Evolutionary conservation across 2,113 vertebrate genomes (phyloP), one percentile per base, ranked within the genome.

Genomic region (Maccullochella peelii): DNA sequence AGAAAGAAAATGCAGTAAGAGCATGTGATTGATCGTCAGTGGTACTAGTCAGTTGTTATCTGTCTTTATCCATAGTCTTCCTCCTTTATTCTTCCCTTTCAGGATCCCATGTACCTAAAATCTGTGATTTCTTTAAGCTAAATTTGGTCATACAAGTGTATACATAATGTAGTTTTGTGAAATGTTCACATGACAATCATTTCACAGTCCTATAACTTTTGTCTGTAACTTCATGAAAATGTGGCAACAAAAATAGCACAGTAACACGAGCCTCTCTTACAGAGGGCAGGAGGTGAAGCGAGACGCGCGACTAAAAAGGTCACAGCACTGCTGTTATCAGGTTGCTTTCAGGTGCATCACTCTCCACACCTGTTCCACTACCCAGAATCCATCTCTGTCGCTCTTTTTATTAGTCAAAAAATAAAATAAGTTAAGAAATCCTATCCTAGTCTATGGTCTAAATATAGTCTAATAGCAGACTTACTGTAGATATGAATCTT

Each of bases 281-380:
- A 65, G 81, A 76, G 55, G 72, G 30, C 71, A 69, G 21, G 50
- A 85, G 63, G 33, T 57, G 73, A 85, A 70, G 50, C 52, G 81
- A 57, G 55, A 67, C 70, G 76, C 63, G 36, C 1, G 2, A 49
- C 47, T 59, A 33, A 86, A 88, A 87, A 85, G 88, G 73, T 90
- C 83, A 83, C 27, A 30, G 42, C 42, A 25, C 55, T 52, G 73
- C 27, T 69, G 73, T 21, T 38, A 75, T 83, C 82, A 63, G 40
- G 73, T 77, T 80, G 58, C 59, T 36, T 58, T 74, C 75, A 79
- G 58, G 75, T 74, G 33, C 44, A 76, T 83, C 72, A 58, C 57
- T 21, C 33, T 62, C 25, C 63, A 75, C 72, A 84, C 67, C 68
- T 90, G 83, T 67, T 92, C 74, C 57, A 79, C 74, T 71, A 88